Conservation (phyloP, 1,140 invertebrate genomes). For the Planococcus citri region DNA sequence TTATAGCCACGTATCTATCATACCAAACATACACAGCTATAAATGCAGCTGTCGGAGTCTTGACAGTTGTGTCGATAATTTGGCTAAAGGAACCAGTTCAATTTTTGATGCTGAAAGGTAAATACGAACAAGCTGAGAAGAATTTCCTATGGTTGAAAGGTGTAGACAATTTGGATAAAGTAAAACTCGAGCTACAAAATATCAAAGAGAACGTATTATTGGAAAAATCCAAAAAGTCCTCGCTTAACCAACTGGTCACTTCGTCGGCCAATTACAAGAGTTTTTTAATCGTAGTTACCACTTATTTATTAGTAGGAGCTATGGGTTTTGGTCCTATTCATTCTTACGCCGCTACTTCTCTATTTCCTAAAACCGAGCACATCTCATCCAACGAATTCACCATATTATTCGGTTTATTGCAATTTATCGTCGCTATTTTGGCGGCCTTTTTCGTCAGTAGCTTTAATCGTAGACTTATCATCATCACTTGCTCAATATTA, state of each 20-base stretch:
- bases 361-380: slow-evolving; percentile 28
- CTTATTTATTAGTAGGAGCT: slow-evolving; percentile 21
- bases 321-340: slow-evolving; percentile 27
- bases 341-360: slow-evolving; percentile 29
- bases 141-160: slow-evolving; percentile 52
- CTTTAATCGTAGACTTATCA: slow-evolving; percentile 38
- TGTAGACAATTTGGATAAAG: not conserved
- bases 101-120: slow-evolving; percentile 46
- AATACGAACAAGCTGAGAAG: slow-evolving; percentile 45
- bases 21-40: slow-evolving; percentile 52
- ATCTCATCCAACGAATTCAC: slow-evolving; percentile 25
- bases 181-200: slow-evolving; percentile 25
- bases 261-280: slow-evolving; percentile 36
- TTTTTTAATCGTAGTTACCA: slow-evolving; percentile 38
- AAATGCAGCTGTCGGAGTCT: slow-evolving; percentile 41
- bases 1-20: slow-evolving; percentile 54
- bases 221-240: slow-evolving; percentile 32
- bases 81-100: slow-evolving; percentile 72
- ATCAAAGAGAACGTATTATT: slow-evolving; percentile 28
- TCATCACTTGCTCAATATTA: slow-evolving; percentile 34
- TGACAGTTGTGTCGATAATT: slow-evolving; percentile 51
- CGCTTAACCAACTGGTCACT: slow-evolving; percentile 35
- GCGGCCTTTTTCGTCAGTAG: slow-evolving; percentile 37
- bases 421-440: slow-evolving; percentile 35
- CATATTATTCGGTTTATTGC: slow-evolving; percentile 26